These are phyloP conservation scores for Enhydra lutris DNA, from an alignment of 2,113 vertebrate species.

Conservation along the genomic window DNA sequence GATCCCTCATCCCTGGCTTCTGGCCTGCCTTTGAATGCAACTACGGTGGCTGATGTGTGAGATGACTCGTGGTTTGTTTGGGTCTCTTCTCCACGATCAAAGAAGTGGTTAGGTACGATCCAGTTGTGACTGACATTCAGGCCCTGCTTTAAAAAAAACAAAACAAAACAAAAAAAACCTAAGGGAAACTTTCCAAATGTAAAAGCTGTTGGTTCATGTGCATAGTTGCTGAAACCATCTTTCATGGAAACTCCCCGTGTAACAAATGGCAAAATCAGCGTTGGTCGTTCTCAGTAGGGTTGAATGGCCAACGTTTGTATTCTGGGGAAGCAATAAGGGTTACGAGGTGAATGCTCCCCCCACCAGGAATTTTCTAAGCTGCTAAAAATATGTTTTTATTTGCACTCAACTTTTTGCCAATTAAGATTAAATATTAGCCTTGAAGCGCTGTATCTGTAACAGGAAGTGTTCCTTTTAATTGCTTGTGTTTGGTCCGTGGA, in stretches of 20 bases:
- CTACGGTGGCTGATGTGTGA: not conserved
- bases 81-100: not conserved
- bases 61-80: not conserved
- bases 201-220: constrained; percentile 9
- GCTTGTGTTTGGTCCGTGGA: not conserved
- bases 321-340: not conserved
- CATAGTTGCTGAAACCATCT: constrained; percentile 2
- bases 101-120: not conserved
- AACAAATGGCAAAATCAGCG: not conserved
- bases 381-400: constrained; percentile 65
- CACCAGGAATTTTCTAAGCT: constrained; percentile 47
- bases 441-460: constrained; percentile 44
- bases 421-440: constrained; percentile 63
- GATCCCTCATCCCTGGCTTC: not conserved
- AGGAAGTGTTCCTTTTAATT: not conserved
- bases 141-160: not conserved
- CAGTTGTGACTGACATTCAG: not conserved
- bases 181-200: constrained; percentile 16
- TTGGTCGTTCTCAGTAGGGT: not conserved
- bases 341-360: not conserved
- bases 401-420: constrained; percentile 64
- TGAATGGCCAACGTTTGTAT: not conserved
- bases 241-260: not conserved
- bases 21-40: not conserved
- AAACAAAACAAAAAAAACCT: not conserved